Evolutionary conservation across 2,113 vertebrate species (phyloP).

Genomic region (Malurus elegans): DNA sequence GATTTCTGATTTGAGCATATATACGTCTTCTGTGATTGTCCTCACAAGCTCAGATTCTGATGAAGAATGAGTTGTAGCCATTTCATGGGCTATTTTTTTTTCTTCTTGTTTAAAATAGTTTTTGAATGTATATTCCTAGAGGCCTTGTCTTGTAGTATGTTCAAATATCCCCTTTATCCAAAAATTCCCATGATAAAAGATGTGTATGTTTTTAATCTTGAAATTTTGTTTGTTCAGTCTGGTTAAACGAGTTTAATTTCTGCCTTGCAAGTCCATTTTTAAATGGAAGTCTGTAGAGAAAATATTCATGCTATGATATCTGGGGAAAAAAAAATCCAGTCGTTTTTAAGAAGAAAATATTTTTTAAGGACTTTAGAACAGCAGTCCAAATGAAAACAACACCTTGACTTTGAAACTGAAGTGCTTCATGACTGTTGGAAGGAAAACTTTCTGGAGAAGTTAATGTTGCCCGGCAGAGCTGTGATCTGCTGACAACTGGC

Average conservation of each 20-base stretch:
- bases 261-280: background rate
- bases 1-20: background rate
- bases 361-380: background rate
- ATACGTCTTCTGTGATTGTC: background rate
- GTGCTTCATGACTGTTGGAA: background rate
- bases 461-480: rapidly evolving
- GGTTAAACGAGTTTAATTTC: background rate
- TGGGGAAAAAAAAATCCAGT: background rate
- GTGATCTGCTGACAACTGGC: rapidly evolving
- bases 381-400: background rate
- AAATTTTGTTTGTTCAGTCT: background rate
- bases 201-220: background rate
- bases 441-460: background rate
- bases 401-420: background rate
- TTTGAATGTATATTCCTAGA: background rate
- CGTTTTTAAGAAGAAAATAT: background rate
- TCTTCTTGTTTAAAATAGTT: background rate
- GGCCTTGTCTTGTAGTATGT: background rate
- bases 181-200: background rate
- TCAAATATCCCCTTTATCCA: background rate
- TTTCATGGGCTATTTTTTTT: background rate
- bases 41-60: background rate
- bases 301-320: background rate
- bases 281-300: background rate
- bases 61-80: background rate